Base-by-base conservation (phyloP, 2,888 invertebrate species). In the Pollenia angustigena region DNA sequence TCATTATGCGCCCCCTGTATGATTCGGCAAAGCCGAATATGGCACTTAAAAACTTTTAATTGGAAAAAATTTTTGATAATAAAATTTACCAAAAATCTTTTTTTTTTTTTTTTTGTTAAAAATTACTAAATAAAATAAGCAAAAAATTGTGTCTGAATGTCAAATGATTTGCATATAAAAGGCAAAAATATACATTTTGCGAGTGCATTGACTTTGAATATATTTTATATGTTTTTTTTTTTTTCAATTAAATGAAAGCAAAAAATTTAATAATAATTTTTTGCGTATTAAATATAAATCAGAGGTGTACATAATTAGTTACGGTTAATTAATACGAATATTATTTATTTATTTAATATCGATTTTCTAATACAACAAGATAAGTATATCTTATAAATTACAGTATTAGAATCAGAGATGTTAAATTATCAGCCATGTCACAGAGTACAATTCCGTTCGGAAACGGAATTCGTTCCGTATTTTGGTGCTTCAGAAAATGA, bases 121-220 rank as follows among this genome's bases (percentile, higher is more conserved):
- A 60, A 48, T 10, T 40, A 23, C 1, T 18, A 40, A 74, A 66
- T 46, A 46, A 16, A 42, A 44, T 40, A 64, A 62, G 16, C 23
- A 66, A 78, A 56, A 56, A 62, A 12, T 50, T 11, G 14, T 23
- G 42, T 64, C 62, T 76, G 52, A 52, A 64, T 64, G 64, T 64
- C 52, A 66, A 66, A 46, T 32, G 7, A 78, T 78, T 76, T 66
- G 46, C 54, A 66, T 66, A 54, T 44, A 64, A 76, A 64, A 64
- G 76, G 52, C 64, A 46, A 54, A 56, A 46, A 56, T 32, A 56
- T 32, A 32, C 44, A 66, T 66, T 66, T 54, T 6, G 7, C 1
- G 11, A 66, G 66, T 71, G 1, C 16, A 72, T 72, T 54, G 54
- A 80, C 71, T 72, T 71, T 60, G 14, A 68, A 16, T 32, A 6